A percentile compares a stretch with the other conserved stretches of the same genome.
Conservation (phyloP, 2,888 invertebrate species). For the Hermaeophaga mercurialis region DNA sequence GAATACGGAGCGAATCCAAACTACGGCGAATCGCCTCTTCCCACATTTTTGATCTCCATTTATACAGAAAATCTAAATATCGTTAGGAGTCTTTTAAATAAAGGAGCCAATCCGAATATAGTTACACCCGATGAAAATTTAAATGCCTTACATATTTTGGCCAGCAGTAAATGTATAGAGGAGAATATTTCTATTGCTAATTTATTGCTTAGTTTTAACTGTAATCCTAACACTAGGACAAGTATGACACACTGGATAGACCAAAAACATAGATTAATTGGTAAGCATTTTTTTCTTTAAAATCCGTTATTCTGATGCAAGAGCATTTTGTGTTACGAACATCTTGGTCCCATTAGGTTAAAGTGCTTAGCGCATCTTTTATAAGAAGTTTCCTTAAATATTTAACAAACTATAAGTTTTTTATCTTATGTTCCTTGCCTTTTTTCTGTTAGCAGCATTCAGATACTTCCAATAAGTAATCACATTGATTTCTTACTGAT, state of each 20-base stretch:
- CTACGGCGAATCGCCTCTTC: constrained; percentile 49
- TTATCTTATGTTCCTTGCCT: too few relatives aligned
- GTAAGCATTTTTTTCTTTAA: too few relatives aligned
- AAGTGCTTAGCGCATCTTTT: too few relatives aligned
- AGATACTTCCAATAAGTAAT: too few relatives aligned
- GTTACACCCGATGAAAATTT: constrained; percentile 43
- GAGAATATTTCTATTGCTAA: constrained; percentile 43
- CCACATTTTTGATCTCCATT: constrained; percentile 48
- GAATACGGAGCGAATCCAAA: constrained; percentile 52
- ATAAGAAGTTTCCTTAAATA: too few relatives aligned
- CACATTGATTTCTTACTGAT: too few relatives aligned
- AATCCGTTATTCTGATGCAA: too few relatives aligned
- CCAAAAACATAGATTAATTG: constrained; percentile 31
- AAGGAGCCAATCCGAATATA: constrained; percentile 45
- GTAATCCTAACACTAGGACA: constrained; percentile 49
- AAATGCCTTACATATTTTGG: constrained; percentile 49
- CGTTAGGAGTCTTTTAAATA: constrained; percentile 42
- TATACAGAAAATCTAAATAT: constrained; percentile 48
- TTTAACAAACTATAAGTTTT: too few relatives aligned
- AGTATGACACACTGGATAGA: constrained; percentile 47
- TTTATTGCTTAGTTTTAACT: constrained; percentile 43
- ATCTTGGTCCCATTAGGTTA: too few relatives aligned
- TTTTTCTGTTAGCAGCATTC: too few relatives aligned
- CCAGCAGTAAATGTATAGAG: constrained; percentile 40
- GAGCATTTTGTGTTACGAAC: too few relatives aligned